Evolutionary conservation across 2,888 invertebrate species (phyloP).

Genomic region (Leucania comma): DNA sequence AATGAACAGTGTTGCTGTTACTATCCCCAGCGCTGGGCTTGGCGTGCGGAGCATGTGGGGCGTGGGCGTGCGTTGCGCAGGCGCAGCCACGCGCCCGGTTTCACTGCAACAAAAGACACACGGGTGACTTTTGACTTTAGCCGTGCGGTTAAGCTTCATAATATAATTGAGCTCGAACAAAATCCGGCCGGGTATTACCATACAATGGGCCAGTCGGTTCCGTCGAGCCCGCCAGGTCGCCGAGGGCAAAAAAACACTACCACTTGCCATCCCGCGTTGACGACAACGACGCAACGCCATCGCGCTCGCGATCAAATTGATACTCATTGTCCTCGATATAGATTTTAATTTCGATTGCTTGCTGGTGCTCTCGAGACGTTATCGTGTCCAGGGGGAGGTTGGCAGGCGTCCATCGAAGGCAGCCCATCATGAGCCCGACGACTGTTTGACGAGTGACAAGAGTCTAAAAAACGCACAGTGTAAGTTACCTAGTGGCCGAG

Average conservation of each 20-base stretch:
- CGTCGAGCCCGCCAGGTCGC: slow-evolving; percentile 89
- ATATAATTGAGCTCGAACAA: slow-evolving; percentile 90
- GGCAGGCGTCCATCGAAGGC: slow-evolving; percentile 89
- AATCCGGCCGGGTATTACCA: slow-evolving; percentile 90
- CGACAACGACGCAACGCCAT: slow-evolving; percentile 65
- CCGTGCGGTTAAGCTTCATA: slow-evolving; percentile 89
- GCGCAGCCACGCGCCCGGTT: slow-evolving; percentile 70
- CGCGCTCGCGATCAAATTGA: slow-evolving; percentile 52
- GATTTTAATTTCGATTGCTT: slow-evolving; percentile 45
- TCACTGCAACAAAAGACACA: slow-evolving; percentile 80
- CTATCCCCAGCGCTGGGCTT: slow-evolving; percentile 42
- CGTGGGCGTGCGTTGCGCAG: slow-evolving; percentile 64
- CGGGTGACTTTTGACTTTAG: slow-evolving; percentile 90
- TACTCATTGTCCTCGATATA: slow-evolving; percentile 58
- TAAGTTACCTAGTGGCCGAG: slow-evolving; percentile 82
- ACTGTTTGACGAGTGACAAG: slow-evolving; percentile 89
- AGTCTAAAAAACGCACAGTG: slow-evolving; percentile 86
- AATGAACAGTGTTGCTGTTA: background rate
- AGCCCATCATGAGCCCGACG: slow-evolving; percentile 88
- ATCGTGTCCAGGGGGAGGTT: slow-evolving; percentile 71
- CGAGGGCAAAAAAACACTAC: slow-evolving; percentile 89
- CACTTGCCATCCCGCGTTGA: slow-evolving; percentile 73
- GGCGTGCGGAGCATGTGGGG: slow-evolving; percentile 37
- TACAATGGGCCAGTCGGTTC: slow-evolving; percentile 89
- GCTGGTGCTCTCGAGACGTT: slow-evolving; percentile 61